phyloP scores from a whole-genome alignment of 2,888 invertebrate genomes.

The Drosophila parthenogenetica region DNA sequence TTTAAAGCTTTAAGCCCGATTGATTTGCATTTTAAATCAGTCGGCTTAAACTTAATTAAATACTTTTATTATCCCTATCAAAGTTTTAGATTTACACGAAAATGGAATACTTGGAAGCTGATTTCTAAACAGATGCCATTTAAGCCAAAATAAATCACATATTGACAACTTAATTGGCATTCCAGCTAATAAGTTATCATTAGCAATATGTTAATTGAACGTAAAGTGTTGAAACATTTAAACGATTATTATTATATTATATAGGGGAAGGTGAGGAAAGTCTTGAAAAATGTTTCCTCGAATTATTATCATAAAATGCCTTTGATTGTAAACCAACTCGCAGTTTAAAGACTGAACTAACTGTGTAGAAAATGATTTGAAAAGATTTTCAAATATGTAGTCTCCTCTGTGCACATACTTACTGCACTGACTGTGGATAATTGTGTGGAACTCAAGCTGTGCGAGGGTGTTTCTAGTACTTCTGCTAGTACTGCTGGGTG shows the following conservation, averaged over 20 bases:
- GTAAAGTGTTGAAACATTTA: conserved; percentile 29
- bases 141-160: conserved; percentile 45
- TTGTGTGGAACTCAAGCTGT: conserved; percentile 48
- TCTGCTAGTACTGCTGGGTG: conserved; percentile 33
- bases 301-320: too few relatives aligned
- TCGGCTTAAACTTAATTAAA: neutral
- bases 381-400: neutral
- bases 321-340: neutral
- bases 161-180: conserved; percentile 53
- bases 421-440: neutral
- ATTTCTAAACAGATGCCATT: neutral
- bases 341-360: too few relatives aligned
- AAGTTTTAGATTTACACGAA: conserved; percentile 1
- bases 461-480: conserved; percentile 43
- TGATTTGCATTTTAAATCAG: conserved; percentile 41
- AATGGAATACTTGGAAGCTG: conserved; percentile 9
- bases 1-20: conserved; percentile 23
- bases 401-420: conserved; percentile 13
- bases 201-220: conserved; percentile 23
- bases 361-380: neutral
- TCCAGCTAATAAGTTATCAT: conserved; percentile 14
- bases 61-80: conserved; percentile 9
- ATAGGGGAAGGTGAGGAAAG: too few relatives aligned
- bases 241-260: neutral
- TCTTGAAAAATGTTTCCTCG: too few relatives aligned